Percentiles rank a stretch among this genome's conserved stretches.
Evolutionary conservation across 2,797 vertebrate species (phyloP).

Genomic region (Leuciscus waleckii): DNA sequence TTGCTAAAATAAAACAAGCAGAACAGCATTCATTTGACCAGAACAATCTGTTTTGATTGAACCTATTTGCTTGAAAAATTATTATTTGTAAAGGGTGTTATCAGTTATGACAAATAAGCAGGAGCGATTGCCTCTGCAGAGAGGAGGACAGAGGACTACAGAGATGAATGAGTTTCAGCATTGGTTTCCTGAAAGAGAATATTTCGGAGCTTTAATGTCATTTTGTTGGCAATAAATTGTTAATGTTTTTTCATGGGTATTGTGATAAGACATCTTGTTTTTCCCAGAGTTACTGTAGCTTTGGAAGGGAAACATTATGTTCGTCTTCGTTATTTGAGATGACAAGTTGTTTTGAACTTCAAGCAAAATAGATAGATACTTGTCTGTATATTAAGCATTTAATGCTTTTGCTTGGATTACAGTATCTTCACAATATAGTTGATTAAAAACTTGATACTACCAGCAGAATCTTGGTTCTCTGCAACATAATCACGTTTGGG

Average conservation of each 20-base stretch:
- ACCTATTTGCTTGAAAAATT: conserved; percentile 84
- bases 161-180: conserved; percentile 43
- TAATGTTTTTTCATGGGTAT: conserved; percentile 9
- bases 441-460: background rate
- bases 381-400: background rate
- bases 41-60: conserved; percentile 89
- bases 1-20: conserved; percentile 89
- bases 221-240: conserved; percentile 67
- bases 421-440: background rate
- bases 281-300: background rate
- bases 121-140: conserved; percentile 75
- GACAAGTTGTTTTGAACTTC: conserved; percentile 19
- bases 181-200: conserved; percentile 42
- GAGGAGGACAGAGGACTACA: conserved; percentile 69
- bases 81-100: conserved; percentile 75
- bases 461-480: background rate
- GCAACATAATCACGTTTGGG: conserved; percentile 8
- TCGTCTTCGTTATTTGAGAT: background rate
- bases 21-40: conserved; percentile 85
- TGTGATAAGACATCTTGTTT: background rate
- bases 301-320: conserved; percentile 6
- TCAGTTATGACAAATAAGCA: conserved; percentile 80
- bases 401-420: background rate
- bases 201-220: conserved; percentile 67
- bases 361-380: background rate